Base-by-base conservation (phyloP, 2,888 invertebrate genomes). In the Caenorhabditis imperialis region DNA sequence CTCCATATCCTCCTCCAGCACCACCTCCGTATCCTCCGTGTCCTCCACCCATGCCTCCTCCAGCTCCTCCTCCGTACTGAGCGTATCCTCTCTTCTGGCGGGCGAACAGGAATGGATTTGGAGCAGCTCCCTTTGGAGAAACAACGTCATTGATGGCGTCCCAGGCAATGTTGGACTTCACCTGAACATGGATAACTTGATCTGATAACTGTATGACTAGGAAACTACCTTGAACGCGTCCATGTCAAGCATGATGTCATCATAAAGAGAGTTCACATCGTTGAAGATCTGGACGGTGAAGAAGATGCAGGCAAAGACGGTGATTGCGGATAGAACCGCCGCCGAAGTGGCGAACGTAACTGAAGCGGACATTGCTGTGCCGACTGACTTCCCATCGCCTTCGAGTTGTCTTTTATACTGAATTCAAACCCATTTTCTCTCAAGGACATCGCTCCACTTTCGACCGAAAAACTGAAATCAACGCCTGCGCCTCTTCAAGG, bases 161-260 rank as follows among this genome's bases (percentile, higher is more conserved):
- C 74, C 74, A 74, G 7, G 74, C 74, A 12, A 53, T 48, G 47
- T 74, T 74, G 14, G 74, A 74, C 12, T 65, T 65, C 30, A 58
- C 62, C 74, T 74, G 33, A 18, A 63, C 53, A 27, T 12, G 25
- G 4, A 6, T 14, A 18, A 1, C 23, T 61, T 6, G 10, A 44
- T 20, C 14, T 33, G 8, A 51, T 27, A 18, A 2, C 25, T 20
- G 23, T 1, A 1, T 16, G 6, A 27, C 6, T 30, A 25, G 25
- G n/a, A 3, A 37, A 33, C 33, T 25, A 72, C 76, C 69, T 76
- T 76, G 53, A 76, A 76, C 1, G 45, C 44, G 25, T 65, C 45
- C 76, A 76, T 76, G 33, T 76, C 76, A 30, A 48, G 35, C 76
- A 76, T 72, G 42, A 69, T 27, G 22, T 76, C 72, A 57, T 69